phyloP scores from a whole-genome alignment of 2,888 invertebrate genomes.

The Philhelius pedissequus region DNA sequence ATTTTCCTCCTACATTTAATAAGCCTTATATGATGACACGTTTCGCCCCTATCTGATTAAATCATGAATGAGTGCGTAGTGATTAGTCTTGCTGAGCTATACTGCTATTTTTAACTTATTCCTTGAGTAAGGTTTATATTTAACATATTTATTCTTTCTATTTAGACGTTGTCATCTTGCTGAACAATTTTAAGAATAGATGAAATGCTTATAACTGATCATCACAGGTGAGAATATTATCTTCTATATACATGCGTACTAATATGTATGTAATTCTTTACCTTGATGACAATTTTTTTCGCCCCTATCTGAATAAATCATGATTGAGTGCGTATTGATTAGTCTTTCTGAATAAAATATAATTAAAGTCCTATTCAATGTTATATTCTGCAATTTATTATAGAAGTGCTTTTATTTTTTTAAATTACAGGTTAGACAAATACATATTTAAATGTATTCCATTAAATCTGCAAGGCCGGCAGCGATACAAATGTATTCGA shows the following conservation, averaged over 20 bases:
- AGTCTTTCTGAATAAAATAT: no score
- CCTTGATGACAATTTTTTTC: no score
- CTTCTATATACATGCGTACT: no score
- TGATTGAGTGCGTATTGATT: no score
- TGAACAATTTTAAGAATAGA: no score
- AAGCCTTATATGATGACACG: slow-evolving; percentile 69
- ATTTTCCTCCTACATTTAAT: no score
- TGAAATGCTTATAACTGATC: not conserved
- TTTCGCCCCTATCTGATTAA: slow-evolving; percentile 75
- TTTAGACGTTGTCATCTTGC: not conserved
- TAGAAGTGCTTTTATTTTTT: no score
- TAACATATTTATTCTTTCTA: not conserved
- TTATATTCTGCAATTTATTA: no score
- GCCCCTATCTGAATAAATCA: no score
- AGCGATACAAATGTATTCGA: not conserved
- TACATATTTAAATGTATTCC: not conserved
- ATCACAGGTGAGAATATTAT: not conserved
- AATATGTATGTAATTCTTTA: no score
- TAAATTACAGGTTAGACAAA: not conserved
- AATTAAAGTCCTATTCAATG: no score
- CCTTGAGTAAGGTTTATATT: not conserved
- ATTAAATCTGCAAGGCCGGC: not conserved
- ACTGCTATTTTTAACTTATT: not conserved
- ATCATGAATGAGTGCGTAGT: slow-evolving; percentile 72
- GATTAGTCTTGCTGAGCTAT: slow-evolving; percentile 73